Percentiles rank a stretch among this genome's conserved stretches.
Evolutionary conservation across 2,113 vertebrate species (phyloP).

Genomic region (Anolis sagrei): DNA sequence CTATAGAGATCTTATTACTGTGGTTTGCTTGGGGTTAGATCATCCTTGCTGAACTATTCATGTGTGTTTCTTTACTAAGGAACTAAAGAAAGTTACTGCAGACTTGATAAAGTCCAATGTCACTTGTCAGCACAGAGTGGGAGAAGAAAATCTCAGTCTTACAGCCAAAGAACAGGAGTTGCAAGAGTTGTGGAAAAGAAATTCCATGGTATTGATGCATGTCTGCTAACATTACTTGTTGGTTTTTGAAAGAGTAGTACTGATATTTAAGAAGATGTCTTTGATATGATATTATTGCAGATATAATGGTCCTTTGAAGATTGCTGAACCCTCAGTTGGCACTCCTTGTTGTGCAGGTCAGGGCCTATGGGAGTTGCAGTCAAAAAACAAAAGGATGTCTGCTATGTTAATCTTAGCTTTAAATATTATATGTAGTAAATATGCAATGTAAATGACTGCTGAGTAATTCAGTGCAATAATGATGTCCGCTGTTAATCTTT

Average conservation of each 20-base stretch:
- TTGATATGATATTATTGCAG: neutral
- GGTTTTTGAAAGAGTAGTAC: neutral
- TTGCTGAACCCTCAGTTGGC: too few species aligned
- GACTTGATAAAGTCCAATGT: conserved; percentile 87
- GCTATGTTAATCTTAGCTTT: neutral
- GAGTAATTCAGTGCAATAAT: neutral
- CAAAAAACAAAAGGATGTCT: too few species aligned
- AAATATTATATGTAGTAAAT: neutral
- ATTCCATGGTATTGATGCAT: conserved; percentile 80
- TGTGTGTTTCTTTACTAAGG: conserved; percentile 79
- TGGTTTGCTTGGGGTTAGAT: conserved; percentile 61
- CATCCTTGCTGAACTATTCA: conserved; percentile 70
- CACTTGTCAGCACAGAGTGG: conserved; percentile 74
- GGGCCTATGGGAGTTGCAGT: too few species aligned
- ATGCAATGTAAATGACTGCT: neutral
- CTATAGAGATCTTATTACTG: too few species aligned
- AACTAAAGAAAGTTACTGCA: conserved; percentile 83
- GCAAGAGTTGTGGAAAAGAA: conserved; percentile 85
- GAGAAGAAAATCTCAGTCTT: conserved; percentile 77
- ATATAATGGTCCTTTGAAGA: too few species aligned
- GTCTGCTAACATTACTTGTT: conserved; percentile 54
- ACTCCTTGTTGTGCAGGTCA: too few species aligned
- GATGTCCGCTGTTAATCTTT: neutral
- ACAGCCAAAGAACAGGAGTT: conserved; percentile 81
- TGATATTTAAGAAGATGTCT: neutral